Conservation (phyloP, 2,797 vertebrate genomes). For the Danio choprae region DNA sequence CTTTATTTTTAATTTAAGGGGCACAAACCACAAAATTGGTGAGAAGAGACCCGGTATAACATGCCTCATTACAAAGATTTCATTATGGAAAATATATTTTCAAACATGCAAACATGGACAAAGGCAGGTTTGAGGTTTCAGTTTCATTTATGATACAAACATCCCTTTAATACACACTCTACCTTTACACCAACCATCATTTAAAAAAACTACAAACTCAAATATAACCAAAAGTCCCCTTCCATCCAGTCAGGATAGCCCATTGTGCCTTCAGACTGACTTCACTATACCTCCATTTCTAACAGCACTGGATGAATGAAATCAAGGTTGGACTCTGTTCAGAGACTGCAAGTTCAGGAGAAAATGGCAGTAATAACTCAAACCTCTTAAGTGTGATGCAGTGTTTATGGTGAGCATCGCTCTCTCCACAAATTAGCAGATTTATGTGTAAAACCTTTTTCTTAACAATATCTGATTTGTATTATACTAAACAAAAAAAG, state of each 20-base stretch:
- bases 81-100: constrained; percentile 36
- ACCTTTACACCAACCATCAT: constrained; percentile 20
- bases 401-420: neutral
- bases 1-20: constrained; percentile 13
- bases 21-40: constrained; percentile 14
- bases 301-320: constrained; percentile 18
- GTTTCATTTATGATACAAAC: constrained; percentile 51
- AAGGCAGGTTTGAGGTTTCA: constrained; percentile 35
- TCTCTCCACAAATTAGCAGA: neutral
- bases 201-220: no score
- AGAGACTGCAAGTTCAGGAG: no score
- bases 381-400: constrained; percentile 2
- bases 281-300: neutral
- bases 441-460: neutral
- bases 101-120: constrained; percentile 60
- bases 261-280: neutral
- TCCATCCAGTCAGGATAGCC: neutral
- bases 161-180: constrained; percentile 39
- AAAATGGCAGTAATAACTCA: constrained; percentile 26
- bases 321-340: neutral
- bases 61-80: constrained; percentile 51
- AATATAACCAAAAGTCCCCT: neutral
- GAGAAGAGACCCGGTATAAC: constrained; percentile 65
- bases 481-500: neutral
- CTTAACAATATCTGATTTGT: constrained; percentile 5